A percentile compares a stretch with the other conserved stretches of the same genome.
Evolutionary conservation across 2,113 vertebrate genomes (phyloP).

Genomic region (Platysternon megacephalum): DNA sequence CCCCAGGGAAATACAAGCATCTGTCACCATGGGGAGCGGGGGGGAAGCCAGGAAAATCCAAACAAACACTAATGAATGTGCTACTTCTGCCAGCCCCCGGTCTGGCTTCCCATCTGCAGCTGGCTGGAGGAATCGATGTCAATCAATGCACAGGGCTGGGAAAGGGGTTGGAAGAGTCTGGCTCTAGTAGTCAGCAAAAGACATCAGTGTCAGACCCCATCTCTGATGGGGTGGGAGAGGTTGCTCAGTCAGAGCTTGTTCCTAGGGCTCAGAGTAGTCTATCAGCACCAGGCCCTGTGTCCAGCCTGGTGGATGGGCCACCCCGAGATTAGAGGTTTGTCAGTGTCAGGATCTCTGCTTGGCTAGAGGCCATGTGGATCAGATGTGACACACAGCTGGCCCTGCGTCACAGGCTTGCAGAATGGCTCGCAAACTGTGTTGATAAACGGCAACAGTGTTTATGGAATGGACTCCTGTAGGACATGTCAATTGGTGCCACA

Average conservation of each 20-base stretch:
- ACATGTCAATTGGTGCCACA: background rate
- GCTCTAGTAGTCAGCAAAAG: background rate
- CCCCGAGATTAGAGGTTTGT: background rate
- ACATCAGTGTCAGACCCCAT: fast-evolving
- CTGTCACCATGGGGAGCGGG: background rate
- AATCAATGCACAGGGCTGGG: background rate
- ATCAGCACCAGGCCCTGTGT: background rate
- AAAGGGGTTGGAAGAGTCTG: fast-evolving
- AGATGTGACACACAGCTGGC: background rate
- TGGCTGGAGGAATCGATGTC: background rate
- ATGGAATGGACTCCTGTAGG: background rate
- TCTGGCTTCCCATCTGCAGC: background rate
- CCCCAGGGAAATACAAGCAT: background rate
- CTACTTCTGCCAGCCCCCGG: background rate
- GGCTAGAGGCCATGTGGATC: fast-evolving
- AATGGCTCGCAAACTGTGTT: background rate
- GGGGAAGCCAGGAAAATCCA: background rate
- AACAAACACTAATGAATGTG: background rate
- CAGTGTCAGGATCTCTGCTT: background rate
- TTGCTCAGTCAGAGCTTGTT: background rate
- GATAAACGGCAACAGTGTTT: background rate
- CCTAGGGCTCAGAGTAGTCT: background rate
- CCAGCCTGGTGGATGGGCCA: background rate
- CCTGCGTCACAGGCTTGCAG: background rate
- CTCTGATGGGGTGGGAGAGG: background rate